Conservation (phyloP, 2,888 invertebrate species). For the Tillus elongatus region DNA sequence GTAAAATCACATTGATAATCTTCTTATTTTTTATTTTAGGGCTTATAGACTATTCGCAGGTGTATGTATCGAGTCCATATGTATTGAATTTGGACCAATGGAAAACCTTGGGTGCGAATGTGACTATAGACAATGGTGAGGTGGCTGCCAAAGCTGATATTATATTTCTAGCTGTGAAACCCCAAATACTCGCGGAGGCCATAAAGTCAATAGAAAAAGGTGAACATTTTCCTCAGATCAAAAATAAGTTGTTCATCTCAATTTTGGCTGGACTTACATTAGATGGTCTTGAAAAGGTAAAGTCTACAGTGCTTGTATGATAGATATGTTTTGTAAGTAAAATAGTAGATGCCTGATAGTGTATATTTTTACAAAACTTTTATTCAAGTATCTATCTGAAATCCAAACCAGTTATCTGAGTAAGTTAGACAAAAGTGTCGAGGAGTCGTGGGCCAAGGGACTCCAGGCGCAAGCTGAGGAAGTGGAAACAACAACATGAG, state of each 20-base stretch:
- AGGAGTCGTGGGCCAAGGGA: no score
- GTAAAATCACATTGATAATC: no score
- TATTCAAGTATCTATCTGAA: no score
- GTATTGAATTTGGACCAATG: slow-evolving; percentile 56
- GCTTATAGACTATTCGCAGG: slow-evolving; percentile 52
- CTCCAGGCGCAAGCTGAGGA: no score
- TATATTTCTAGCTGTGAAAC: slow-evolving; percentile 82
- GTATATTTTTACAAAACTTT: no score
- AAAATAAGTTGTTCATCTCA: slow-evolving; percentile 64
- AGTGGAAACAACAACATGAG: no score
- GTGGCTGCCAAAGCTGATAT: slow-evolving; percentile 59
- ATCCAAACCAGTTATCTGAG: no score
- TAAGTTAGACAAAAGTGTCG: not conserved
- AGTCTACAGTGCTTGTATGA: not conserved
- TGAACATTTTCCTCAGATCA: slow-evolving; percentile 27
- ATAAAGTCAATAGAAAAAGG: slow-evolving; percentile 38
- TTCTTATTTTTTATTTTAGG: no score
- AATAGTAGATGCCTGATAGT: no score
- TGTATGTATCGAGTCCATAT: slow-evolving; percentile 67
- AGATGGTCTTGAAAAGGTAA: slow-evolving; percentile 53
- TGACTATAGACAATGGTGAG: slow-evolving; percentile 56
- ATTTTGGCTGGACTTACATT: slow-evolving; percentile 72
- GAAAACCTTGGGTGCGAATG: slow-evolving; percentile 52
- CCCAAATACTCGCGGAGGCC: slow-evolving; percentile 59
- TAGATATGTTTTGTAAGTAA: no score